Base-by-base conservation (phyloP, 2,113 vertebrate species). In the Pterophyllum scalare region DNA sequence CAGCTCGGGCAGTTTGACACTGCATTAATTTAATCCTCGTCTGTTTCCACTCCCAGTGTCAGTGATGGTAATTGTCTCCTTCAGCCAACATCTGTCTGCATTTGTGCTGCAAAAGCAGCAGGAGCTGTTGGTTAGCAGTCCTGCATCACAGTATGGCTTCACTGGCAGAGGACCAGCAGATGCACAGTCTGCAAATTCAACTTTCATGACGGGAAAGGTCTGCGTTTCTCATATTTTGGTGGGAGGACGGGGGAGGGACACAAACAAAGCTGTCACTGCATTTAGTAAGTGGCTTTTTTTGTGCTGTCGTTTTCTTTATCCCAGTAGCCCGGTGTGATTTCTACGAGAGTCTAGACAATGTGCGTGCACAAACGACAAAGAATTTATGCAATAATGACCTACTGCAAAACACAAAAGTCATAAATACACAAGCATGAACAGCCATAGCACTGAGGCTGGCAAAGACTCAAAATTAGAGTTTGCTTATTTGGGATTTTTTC, bases 391-490 rank as follows among this genome's bases (percentile, higher is more conserved):
- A 72, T 72, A 72, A 26, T 52, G 26, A 79, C 9, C 24, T 15
- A 31, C 22, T 38, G 54, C 15, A 72, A 80, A 52, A 80, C 65
- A 72, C 10, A 31, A 52, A 46, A 17, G 60, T 61, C 70, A 52
- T 40, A 58, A 67, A 12, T 1, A 35, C 59, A 70, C 61, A 64
- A 87, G 78, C 61, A 60, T 33, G 52, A 64, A 28, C 22, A 60
- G 85, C 80, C 20, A 22, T 74, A 54, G 83, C 19, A 65, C 59
- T 83, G 87, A 92, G 91, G 88, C 88, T 80, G 62, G 9, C 77
- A 76, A 83, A 56, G 5, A n/a, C 10, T 26, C 58, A 78, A 75
- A 72, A 20, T 31, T 3, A 13, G 22, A 56, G 10, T 60, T 40
- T 59, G 0, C 56, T 7, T 22, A 15, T 11, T 56, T 9, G 17